Percentiles rank a stretch among this genome's conserved stretches.
phyloP scores from a whole-genome alignment of 92 coral and sea anemone genomes.

The Phenganax stokvisi region DNA sequence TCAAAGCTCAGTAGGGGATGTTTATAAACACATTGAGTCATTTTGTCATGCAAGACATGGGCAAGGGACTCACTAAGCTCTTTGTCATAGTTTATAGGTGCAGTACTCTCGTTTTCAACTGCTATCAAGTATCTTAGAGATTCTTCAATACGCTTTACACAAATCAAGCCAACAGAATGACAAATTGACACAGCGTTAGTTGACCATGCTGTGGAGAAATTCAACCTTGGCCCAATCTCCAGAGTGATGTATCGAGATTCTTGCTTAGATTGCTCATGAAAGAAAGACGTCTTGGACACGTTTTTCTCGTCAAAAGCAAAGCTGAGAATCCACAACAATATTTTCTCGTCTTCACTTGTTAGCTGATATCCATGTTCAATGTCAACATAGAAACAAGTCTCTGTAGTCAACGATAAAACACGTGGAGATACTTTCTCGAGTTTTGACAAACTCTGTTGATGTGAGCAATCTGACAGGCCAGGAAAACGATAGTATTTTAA shows the following conservation, averaged over 20 bases:
- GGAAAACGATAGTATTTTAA: slow-evolving; percentile 70
- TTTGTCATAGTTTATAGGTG: neutral
- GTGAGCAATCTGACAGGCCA: slow-evolving; percentile 75
- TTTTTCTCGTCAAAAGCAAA: slow-evolving; percentile 68
- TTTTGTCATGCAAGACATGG: slow-evolving; percentile 72
- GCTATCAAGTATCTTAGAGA: slow-evolving; percentile 67
- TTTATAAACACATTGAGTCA: slow-evolving; percentile 85
- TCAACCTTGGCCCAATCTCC: slow-evolving; percentile 91
- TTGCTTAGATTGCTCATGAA: slow-evolving; percentile 30
- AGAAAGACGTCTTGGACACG: slow-evolving; percentile 52
- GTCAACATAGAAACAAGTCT: slow-evolving; percentile 70
- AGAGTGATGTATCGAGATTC: slow-evolving; percentile 41
- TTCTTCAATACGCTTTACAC: slow-evolving; percentile 70
- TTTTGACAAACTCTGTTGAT: slow-evolving; percentile 59
- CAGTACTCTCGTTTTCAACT: slow-evolving; percentile 58
- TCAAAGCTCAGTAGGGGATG: slow-evolving; percentile 71
- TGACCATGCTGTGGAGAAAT: slow-evolving; percentile 97
- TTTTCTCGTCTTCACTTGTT: slow-evolving; percentile 44
- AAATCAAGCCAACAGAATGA: slow-evolving; percentile 68
- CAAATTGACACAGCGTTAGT: slow-evolving; percentile 96
- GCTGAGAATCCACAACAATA: slow-evolving; percentile 64
- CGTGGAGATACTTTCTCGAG: slow-evolving; percentile 51
- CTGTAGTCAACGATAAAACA: slow-evolving; percentile 57
- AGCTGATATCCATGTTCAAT: slow-evolving; percentile 52
- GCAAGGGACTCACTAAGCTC: slow-evolving; percentile 41